Conservation (phyloP, 2,888 invertebrate genomes). For the Drosophila pseudotalamancana region DNA sequence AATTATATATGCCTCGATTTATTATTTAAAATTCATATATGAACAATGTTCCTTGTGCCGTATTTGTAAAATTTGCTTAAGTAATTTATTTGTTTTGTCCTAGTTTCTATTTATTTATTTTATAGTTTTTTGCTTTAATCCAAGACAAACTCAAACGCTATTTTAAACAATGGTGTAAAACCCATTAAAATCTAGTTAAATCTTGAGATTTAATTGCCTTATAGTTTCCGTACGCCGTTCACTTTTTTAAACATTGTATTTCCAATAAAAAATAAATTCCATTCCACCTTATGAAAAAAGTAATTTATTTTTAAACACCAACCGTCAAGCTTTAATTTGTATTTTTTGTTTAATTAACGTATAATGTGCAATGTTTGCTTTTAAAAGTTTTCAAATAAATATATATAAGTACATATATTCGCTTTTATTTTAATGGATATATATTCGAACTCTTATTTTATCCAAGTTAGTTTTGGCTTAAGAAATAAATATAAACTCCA, state of each 20-base stretch:
- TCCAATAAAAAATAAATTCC: background rate
- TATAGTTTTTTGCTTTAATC: background rate
- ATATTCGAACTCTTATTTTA: background rate
- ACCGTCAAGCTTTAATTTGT: slow-evolving; percentile 66
- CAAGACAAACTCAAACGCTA: background rate
- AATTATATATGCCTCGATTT: slow-evolving; percentile 9
- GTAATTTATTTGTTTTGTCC: slow-evolving; percentile 36
- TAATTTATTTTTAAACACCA: slow-evolving; percentile 11
- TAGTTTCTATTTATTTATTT: background rate
- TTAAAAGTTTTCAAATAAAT: background rate
- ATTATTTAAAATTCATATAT: slow-evolving; percentile 14
- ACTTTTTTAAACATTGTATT: slow-evolving; percentile 20
- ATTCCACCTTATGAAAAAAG: slow-evolving; percentile 19
- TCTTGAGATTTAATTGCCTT: background rate
- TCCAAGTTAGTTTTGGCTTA: slow-evolving; percentile 15
- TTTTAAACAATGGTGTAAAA: background rate
- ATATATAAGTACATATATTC: slow-evolving; percentile 1
- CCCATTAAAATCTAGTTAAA: background rate
- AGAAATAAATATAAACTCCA: slow-evolving; percentile 19
- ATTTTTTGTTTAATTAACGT: slow-evolving; percentile 37
- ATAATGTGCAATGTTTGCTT: slow-evolving; percentile 40
- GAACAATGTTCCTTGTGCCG: slow-evolving; percentile 68
- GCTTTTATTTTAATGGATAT: slow-evolving; percentile 11
- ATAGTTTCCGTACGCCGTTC: background rate
- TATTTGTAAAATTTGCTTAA: slow-evolving; percentile 39